Evolutionary conservation across 2,113 vertebrate species (phyloP).

Genomic region (Misgurnus anguillicaudatus): DNA sequence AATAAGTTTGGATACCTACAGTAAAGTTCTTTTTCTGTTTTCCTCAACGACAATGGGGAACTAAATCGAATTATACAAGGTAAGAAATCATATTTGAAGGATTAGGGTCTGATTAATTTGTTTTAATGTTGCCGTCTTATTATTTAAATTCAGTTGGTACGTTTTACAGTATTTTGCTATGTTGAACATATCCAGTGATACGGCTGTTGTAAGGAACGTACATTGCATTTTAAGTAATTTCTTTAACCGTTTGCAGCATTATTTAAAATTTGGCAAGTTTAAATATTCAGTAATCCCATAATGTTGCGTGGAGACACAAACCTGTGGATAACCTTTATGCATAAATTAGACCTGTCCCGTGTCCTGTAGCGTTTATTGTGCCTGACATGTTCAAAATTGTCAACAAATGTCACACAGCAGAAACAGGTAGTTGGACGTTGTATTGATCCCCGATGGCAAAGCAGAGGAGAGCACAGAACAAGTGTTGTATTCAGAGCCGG

Average conservation of each 20-base stretch:
- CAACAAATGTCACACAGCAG: background rate
- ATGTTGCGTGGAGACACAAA: background rate
- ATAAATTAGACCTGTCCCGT: background rate
- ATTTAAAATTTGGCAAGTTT: constrained; percentile 14
- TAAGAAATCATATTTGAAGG: constrained; percentile 4
- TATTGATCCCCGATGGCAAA: background rate
- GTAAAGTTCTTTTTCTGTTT: constrained; percentile 33
- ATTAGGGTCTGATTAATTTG: background rate
- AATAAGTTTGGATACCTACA: constrained; percentile 44
- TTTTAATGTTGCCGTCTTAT: background rate
- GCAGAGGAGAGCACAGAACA: background rate
- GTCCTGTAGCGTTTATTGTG: background rate
- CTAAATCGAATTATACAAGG: constrained; percentile 29
- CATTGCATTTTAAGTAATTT: background rate
- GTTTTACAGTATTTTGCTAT: background rate
- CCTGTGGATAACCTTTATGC: background rate
- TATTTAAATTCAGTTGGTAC: background rate
- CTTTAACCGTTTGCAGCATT: constrained; percentile 7
- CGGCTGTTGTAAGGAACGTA: background rate
- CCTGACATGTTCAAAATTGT: background rate
- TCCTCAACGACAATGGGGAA: constrained; percentile 14
- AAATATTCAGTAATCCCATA: background rate
- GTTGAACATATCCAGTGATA: background rate
- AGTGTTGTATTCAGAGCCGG: background rate
- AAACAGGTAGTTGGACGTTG: constrained; percentile 2